Conservation (phyloP, 2,113 vertebrate species). For the Pseudolaguvia tuberculata region DNA sequence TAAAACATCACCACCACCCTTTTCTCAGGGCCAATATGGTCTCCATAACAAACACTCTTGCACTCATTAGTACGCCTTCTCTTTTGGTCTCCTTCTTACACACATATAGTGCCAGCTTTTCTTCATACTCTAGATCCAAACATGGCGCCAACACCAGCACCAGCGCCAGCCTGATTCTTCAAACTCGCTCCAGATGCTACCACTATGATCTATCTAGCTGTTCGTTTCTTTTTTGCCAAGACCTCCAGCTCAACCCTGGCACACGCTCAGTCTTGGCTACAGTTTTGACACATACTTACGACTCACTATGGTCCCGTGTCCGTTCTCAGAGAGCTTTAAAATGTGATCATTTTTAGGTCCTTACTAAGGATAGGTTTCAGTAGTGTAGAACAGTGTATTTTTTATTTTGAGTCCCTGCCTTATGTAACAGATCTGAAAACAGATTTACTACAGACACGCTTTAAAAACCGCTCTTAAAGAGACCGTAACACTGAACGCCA, state of each 20-base stretch:
- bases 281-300: constrained; percentile 20
- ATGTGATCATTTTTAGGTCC: constrained; percentile 9
- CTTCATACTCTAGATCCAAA: constrained; percentile 23
- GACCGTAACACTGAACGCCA: not conserved
- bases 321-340: constrained; percentile 3
- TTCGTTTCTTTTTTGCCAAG: not conserved
- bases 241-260: constrained; percentile 9
- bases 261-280: constrained; percentile 15
- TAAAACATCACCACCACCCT: constrained; percentile 3
- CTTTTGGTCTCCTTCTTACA: constrained; percentile 17
- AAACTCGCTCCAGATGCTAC: constrained; percentile 24
- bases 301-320: not conserved
- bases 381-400: constrained; percentile 15
- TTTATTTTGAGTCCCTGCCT: not conserved
- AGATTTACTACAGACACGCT: constrained; percentile 31
- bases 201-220: constrained; percentile 12
- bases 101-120: constrained; percentile 13
- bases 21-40: constrained; percentile 9
- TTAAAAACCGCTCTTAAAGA: constrained; percentile 1
- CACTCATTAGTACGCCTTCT: constrained; percentile 17
- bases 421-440: constrained; percentile 16
- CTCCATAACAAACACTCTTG: constrained; percentile 31
- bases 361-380: not conserved
- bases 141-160: constrained; percentile 33
- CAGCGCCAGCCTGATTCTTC: constrained; percentile 5